Percentiles rank a stretch among this genome's conserved stretches.
phyloP scores from a whole-genome alignment of 2,888 invertebrate species.

The Aquatica leii region DNA sequence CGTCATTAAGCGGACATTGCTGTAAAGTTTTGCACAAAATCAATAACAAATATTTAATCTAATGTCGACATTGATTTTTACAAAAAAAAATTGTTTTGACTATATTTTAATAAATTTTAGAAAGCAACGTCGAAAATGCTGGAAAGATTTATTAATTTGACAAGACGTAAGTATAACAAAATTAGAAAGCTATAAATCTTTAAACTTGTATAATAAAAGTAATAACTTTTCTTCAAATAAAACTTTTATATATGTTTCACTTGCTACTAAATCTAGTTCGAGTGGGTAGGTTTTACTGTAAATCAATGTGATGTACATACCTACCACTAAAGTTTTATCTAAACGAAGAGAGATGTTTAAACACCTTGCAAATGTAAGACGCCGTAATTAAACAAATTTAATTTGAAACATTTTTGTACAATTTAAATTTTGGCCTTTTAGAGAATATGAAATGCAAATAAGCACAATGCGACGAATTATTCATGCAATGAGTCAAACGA shows the following conservation, averaged over 20 bases:
- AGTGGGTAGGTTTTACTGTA: constrained; percentile 6
- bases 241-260: constrained; percentile 5
- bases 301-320: constrained; percentile 10
- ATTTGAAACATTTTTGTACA: constrained; percentile 1
- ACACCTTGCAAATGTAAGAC: not conserved
- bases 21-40: too few relatives aligned
- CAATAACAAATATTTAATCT: too few relatives aligned
- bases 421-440: not conserved
- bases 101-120: too few relatives aligned
- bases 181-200: constrained; percentile 6
- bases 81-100: too few relatives aligned
- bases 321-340: not conserved
- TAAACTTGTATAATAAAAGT: constrained; percentile 5
- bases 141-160: constrained; percentile 4
- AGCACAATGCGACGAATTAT: constrained; percentile 3
- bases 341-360: constrained; percentile 1
- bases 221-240: constrained; percentile 9
- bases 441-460: constrained; percentile 8
- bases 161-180: not conserved
- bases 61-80: too few relatives aligned
- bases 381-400: not conserved
- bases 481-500: not conserved
- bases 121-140: too few relatives aligned
- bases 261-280: constrained; percentile 6
- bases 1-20: too few relatives aligned